Conservation (phyloP, 2,113 vertebrate species). For the Campylomormyrus numenius region DNA sequence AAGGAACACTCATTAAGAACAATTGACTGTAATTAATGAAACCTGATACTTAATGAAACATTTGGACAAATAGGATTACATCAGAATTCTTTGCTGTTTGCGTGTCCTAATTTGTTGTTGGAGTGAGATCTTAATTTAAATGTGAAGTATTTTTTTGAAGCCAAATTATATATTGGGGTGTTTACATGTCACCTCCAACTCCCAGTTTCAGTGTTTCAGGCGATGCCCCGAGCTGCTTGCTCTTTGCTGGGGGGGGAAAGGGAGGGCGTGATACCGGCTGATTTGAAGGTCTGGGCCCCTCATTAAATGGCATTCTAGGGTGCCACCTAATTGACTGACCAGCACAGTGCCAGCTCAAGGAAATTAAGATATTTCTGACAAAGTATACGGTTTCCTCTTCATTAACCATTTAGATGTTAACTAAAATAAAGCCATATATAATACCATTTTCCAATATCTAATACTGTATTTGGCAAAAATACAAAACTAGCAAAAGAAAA, state of each 20-base stretch:
- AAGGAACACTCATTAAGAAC: not conserved
- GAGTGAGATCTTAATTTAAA: too few relatives aligned
- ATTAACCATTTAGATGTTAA: not conserved
- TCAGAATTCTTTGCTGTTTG: not conserved
- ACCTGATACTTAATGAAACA: not conserved
- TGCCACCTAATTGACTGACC: not conserved
- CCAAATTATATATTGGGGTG: too few relatives aligned
- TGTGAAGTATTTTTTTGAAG: too few relatives aligned
- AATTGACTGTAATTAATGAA: not conserved
- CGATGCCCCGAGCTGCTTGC: not conserved
- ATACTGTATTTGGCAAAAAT: not conserved
- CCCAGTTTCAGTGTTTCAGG: not conserved
- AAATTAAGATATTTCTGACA: not conserved
- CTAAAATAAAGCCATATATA: not conserved
- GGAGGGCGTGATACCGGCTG: not conserved
- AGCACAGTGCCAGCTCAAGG: not conserved
- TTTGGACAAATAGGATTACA: not conserved
- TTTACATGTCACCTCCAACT: not conserved
- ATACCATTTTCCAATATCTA: not conserved
- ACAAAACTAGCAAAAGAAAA: not conserved
- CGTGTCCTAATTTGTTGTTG: not conserved
- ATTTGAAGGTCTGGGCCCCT: not conserved
- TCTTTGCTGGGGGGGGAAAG: not conserved
- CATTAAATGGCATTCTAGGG: not conserved
- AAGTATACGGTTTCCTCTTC: not conserved